phyloP scores from a whole-genome alignment of 2,888 invertebrate genomes.

The Pyralis farinalis region DNA sequence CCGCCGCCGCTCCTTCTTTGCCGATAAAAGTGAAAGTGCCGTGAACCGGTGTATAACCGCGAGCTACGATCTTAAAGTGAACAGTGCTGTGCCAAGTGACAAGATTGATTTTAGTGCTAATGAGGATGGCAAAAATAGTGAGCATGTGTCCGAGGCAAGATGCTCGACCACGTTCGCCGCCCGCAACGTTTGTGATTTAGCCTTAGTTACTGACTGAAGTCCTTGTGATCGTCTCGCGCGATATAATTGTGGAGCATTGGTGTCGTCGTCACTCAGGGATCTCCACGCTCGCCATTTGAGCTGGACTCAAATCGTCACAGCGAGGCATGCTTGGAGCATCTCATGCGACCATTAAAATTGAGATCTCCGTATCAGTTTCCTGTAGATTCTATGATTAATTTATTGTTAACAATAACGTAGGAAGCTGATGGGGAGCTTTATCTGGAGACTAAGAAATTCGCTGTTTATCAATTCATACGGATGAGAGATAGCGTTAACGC shows the following conservation, averaged over 20 bases:
- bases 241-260: conserved; percentile 43
- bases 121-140: conserved; percentile 55
- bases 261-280: conserved; percentile 55
- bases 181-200: conserved; percentile 78
- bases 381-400: conserved; percentile 79
- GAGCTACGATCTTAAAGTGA: conserved; percentile 59
- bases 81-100: conserved; percentile 67
- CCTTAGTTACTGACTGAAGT: conserved; percentile 76
- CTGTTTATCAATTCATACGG: conserved; percentile 41
- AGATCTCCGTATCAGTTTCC: conserved; percentile 81
- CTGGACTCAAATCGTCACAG: conserved; percentile 76
- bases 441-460: conserved; percentile 57
- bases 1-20: conserved; percentile 70
- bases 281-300: conserved; percentile 74
- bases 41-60: conserved; percentile 63
- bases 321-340: conserved; percentile 71
- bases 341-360: conserved; percentile 62
- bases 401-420: conserved; percentile 77
- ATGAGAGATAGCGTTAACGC: conserved; percentile 3
- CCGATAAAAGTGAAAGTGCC: conserved; percentile 75
- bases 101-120: conserved; percentile 54
- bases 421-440: conserved; percentile 71
- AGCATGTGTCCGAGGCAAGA: conserved; percentile 57
- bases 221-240: conserved; percentile 54
- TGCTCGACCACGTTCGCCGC: conserved; percentile 52